Conservation (phyloP, 2,113 vertebrate species). For the Gobio gobio region DNA sequence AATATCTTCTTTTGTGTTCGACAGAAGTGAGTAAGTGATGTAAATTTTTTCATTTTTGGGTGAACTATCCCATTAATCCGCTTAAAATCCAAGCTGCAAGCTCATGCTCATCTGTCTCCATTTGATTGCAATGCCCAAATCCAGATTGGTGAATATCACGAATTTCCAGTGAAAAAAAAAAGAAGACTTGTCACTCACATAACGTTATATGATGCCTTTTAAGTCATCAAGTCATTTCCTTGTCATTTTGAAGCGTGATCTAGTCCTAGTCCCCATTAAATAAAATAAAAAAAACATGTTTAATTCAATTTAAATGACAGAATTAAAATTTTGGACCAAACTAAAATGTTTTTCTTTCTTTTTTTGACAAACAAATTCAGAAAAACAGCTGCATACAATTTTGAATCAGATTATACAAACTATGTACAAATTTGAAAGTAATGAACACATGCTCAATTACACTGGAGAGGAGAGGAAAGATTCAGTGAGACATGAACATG, state of each 20-base stretch:
- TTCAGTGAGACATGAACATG: slow-evolving; percentile 24
- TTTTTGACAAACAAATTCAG: neutral
- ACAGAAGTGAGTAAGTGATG: no score
- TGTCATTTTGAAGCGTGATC: neutral
- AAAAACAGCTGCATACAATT: neutral
- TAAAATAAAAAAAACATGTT: no score
- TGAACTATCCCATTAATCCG: neutral
- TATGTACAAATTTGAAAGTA: slow-evolving; percentile 34
- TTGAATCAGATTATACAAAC: slow-evolving; percentile 7
- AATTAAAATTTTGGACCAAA: neutral
- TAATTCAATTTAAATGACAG: no score
- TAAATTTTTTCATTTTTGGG: no score
- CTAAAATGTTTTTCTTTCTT: no score
- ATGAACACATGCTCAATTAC: slow-evolving; percentile 27
- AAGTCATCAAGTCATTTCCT: neutral
- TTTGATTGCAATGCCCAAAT: neutral
- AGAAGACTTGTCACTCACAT: neutral
- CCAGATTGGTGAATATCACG: neutral
- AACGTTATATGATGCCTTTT: neutral
- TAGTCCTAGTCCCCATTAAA: no score
- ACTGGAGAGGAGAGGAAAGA: slow-evolving; percentile 21
- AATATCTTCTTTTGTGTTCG: no score
- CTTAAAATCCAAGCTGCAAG: neutral
- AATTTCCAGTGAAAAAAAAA: neutral
- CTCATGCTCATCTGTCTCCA: neutral